Base-by-base conservation (phyloP, 2,888 invertebrate species). In the Volucella inanis region DNA sequence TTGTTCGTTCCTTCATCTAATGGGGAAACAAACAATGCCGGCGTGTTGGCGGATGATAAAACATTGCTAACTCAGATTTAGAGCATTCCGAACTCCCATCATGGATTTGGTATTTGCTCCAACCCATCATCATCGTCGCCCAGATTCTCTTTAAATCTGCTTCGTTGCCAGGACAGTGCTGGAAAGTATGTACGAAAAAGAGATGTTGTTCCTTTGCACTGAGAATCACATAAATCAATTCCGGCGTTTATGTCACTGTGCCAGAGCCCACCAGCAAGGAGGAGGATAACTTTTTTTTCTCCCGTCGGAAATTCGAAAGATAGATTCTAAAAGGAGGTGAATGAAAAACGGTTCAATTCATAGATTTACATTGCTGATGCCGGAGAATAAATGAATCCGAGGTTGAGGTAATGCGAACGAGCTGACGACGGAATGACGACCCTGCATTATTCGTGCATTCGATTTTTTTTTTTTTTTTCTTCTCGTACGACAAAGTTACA, bases 181-280 rank as follows among this genome's bases (percentile, higher is more conserved):
- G 1, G 39, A 39, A 71, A 22, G 43, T 15, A 65, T 38, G 39
- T 38, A 38, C 55, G 62, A 68, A 72, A 39, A 31, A 80, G 72
- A 67, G 64, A 77, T 77, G 72, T 77, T 72, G 55, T 61, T 76
- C 62, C 72, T 68, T 77, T 72, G 31, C 54, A 43, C 67, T 59
- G 70, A 79, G 67, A 67, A 71, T 81, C 85, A 72, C 76, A 81
- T 81, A 85, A 85, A 85, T 85, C 85, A 85, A 85, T 85, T 77
- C 76, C 68, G 85, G 62, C 76, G 71, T 85, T 50, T 80, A 72
- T 85, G 85, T 85, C 85, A 68, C 80, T 68, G 68, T 72, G 85
- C 80, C 76, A 85, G 67, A 22, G 6, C 31, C 6, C 38, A 59
- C 39, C 18, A 41, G 41, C 70, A 15, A 52, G 41, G 47, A 70